These are phyloP conservation scores for Scaptodrosophila latifasciaeformis DNA, from an alignment of 2,888 invertebrate species.

Conservation along the genomic window DNA sequence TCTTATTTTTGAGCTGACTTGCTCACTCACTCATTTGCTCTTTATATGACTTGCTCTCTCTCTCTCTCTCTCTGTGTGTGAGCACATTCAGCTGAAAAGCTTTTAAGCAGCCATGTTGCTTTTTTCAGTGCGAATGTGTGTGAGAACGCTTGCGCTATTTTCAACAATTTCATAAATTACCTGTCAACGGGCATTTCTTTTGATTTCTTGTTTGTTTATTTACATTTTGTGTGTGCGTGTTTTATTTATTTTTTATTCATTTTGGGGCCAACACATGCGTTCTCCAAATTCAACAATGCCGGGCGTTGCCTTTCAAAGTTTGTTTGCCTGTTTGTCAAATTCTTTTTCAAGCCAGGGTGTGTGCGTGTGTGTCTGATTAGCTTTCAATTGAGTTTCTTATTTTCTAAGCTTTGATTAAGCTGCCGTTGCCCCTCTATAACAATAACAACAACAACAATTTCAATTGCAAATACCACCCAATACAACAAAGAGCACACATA, in stretches of 20 bases:
- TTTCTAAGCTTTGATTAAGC: slow-evolving; percentile 38
- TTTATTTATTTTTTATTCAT: slow-evolving; percentile 56
- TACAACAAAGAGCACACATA: too few relatives aligned
- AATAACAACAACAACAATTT: slow-evolving; percentile 13
- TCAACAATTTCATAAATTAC: slow-evolving; percentile 37
- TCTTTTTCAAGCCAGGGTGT: too few relatives aligned
- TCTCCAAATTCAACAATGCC: too few relatives aligned
- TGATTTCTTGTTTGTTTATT: slow-evolving; percentile 17
- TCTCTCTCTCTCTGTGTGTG: slow-evolving; percentile 41
- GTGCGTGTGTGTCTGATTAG: slow-evolving; percentile 14
- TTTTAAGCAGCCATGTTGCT: slow-evolving; percentile 66
- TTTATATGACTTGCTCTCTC: slow-evolving; percentile 13
- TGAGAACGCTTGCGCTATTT: slow-evolving; percentile 13
- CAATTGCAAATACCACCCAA: slow-evolving; percentile 13
- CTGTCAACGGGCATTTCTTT: slow-evolving; percentile 30
- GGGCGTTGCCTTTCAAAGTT: slow-evolving; percentile 26
- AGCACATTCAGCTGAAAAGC: slow-evolving; percentile 64
- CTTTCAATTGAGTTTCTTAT: slow-evolving; percentile 30
- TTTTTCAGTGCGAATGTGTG: slow-evolving; percentile 32
- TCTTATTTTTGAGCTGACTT: slow-evolving; percentile 25
- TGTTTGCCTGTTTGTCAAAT: neutral
- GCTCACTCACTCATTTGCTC: neutral
- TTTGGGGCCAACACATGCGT: slow-evolving; percentile 6
- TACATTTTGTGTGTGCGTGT: slow-evolving; percentile 25
- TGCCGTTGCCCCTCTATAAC: slow-evolving; percentile 17